Base-by-base conservation (phyloP, 2,888 invertebrate species). In the Flexamia atlantica region DNA sequence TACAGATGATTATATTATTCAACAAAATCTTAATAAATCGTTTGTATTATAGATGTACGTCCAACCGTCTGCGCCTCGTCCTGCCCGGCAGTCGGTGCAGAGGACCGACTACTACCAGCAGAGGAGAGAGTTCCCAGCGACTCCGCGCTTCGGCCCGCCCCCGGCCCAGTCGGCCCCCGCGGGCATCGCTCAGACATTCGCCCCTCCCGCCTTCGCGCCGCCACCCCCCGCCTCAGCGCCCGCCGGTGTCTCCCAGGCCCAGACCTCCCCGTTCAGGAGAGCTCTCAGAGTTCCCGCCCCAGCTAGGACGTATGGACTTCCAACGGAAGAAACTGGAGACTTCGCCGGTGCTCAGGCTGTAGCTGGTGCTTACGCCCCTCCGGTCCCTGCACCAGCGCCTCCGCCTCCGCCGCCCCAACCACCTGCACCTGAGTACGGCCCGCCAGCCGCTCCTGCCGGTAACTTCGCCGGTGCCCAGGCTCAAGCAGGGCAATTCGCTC, bases 101-200 rank as follows among this genome's bases (percentile, higher is more conserved):
- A 76, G 79, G 23, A 79, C 5, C 25, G 79, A 79, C 36, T 30
- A 53, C 28, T n/a, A 14, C 20, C 79, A 79, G 57, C 79, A 79
- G 23, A 53, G 57, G 79, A 30, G 10, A 57, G 14, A 32, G 2
- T 1, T 36, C 32, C 79, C 79, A 32, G 20, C 57, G 0, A 50
- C 57, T n/a, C 25, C 50, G 1, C 72, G 17, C n/a, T 3, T 14
- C 4, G 76, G 25, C 3, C 10, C n/a, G 4, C 42, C 46, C 2
- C 46, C 76, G 17, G 36, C 28, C 1, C 40, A 23, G 28, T 76
- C 76, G 1, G 76, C 76, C 0, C 76, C 76, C 2, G 76, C 76
- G 12, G 72, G 40, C 20, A 72, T 36, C 40, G 20, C 72, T 20
- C 40, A 36, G 7, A 3, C 14, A n/a, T 17, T 32, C 9, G n/a